Percentiles rank a stretch among this genome's conserved stretches.
These are phyloP conservation scores for Buphagus erythrorhynchus DNA, from an alignment of 2,797 vertebrate genomes.

Conservation along the genomic window DNA sequence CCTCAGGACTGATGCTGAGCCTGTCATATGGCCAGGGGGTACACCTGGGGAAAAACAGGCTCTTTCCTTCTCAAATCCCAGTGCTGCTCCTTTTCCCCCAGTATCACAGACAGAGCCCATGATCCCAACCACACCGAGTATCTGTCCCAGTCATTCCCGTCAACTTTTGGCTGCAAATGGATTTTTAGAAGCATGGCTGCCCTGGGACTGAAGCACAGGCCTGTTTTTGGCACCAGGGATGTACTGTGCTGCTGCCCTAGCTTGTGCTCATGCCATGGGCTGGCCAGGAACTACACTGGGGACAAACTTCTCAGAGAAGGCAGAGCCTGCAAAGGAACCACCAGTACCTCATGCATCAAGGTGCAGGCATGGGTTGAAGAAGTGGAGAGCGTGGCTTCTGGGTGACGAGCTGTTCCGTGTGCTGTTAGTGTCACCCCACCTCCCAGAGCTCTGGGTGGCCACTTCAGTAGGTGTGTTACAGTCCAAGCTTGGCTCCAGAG, in stretches of 20 bases:
- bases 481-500: neutral
- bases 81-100: neutral
- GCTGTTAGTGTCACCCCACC: neutral
- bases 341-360: neutral
- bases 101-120: neutral
- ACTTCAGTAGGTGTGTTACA: neutral
- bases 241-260: neutral
- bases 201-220: neutral
- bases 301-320: neutral
- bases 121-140: neutral
- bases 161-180: neutral
- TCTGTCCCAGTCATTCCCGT: neutral
- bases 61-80: neutral
- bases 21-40: rapidly evolving
- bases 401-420: neutral
- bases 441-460: neutral
- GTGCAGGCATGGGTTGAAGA: neutral
- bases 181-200: rapidly evolving
- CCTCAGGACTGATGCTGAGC: neutral
- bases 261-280: rapidly evolving
- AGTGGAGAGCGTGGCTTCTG: rapidly evolving
- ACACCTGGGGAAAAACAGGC: neutral
- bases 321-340: neutral
- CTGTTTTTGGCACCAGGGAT: neutral
- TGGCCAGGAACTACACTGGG: neutral